Conservation (phyloP, 2,113 vertebrate genomes). For the Dipodomys ordii region DNA sequence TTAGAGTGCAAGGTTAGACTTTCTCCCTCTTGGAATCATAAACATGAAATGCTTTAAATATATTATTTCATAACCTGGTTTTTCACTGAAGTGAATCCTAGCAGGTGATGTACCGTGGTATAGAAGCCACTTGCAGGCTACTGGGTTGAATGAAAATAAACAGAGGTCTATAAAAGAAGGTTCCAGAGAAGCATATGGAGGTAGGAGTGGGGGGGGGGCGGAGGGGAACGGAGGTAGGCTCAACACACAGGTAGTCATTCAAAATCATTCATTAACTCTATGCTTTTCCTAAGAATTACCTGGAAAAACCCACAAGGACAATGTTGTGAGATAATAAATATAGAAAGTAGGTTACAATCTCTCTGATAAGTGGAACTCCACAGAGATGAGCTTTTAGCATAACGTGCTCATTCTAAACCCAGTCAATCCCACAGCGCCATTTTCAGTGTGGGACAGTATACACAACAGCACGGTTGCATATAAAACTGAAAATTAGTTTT, state of each 20-base stretch:
- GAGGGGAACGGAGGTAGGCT: background rate
- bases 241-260: background rate
- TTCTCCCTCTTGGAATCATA: constrained; percentile 52
- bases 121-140: constrained; percentile 49
- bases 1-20: constrained; percentile 56
- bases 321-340: background rate
- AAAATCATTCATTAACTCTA: background rate
- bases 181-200: background rate
- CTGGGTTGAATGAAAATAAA: constrained; percentile 26
- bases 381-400: background rate
- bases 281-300: constrained; percentile 25
- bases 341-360: constrained; percentile 33
- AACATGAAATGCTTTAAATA: constrained; percentile 52
- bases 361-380: constrained; percentile 22
- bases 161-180: background rate
- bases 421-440: no score
- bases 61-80: constrained; percentile 65
- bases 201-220: no score
- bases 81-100: constrained; percentile 47
- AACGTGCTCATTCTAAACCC: background rate
- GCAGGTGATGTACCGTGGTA: constrained; percentile 27
- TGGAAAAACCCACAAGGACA: background rate
- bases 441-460: no score
- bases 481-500: background rate
- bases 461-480: background rate